Evolutionary conservation across 2,888 invertebrate species (phyloP).

Genomic region (Galeruca laticollis): DNA sequence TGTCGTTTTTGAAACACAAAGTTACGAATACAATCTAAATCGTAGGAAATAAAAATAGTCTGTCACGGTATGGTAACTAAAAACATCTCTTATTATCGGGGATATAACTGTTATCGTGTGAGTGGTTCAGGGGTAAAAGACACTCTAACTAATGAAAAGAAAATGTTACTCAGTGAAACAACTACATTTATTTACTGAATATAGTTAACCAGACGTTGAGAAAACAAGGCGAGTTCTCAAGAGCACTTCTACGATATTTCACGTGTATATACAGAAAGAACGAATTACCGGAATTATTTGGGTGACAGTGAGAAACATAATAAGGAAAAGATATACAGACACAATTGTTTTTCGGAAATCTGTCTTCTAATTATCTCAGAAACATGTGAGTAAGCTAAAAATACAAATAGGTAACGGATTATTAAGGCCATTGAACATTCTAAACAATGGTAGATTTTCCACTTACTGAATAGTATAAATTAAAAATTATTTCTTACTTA

Average conservation of each 20-base stretch:
- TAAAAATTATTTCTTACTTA: too few species aligned
- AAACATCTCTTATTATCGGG: not conserved
- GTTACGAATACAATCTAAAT: conserved; percentile 5
- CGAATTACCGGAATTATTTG: too few species aligned
- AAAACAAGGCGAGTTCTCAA: not conserved
- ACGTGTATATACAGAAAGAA: not conserved
- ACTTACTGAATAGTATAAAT: too few species aligned
- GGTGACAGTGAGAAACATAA: too few species aligned
- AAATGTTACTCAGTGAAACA: not conserved
- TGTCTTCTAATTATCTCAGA: too few species aligned
- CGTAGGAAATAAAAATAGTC: not conserved
- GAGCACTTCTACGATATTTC: not conserved
- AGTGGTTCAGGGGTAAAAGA: not conserved
- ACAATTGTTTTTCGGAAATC: too few species aligned
- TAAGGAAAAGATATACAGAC: too few species aligned
- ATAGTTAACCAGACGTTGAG: not conserved
- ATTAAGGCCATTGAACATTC: too few species aligned
- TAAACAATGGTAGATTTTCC: too few species aligned
- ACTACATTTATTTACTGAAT: not conserved
- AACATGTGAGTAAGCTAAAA: too few species aligned
- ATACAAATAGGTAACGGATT: too few species aligned
- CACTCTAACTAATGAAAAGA: conserved; percentile 19
- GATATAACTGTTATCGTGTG: not conserved
- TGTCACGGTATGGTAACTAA: conserved; percentile 8
- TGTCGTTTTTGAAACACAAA: conserved; percentile 7